Evolutionary conservation across 2,113 vertebrate genomes (phyloP).

Genomic region (Datnioides undecimradiatus): DNA sequence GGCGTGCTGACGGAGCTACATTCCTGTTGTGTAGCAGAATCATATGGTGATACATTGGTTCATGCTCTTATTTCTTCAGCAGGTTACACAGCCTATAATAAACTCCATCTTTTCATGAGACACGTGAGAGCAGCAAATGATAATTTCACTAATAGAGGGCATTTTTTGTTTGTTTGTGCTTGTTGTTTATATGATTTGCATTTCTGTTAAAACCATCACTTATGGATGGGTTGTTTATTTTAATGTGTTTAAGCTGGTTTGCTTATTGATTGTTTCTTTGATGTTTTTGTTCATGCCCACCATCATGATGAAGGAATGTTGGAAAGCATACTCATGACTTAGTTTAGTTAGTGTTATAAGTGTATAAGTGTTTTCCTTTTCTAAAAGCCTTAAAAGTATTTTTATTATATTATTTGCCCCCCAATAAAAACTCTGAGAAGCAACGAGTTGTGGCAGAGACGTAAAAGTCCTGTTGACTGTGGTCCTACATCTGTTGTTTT

Average conservation of each 20-base stretch:
- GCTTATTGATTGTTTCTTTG: too few species aligned
- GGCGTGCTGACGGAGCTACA: background rate
- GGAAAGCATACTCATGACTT: too few species aligned
- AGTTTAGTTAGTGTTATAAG: too few species aligned
- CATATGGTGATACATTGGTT: background rate
- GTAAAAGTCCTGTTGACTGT: constrained; percentile 5
- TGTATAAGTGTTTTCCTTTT: background rate
- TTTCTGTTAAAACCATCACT: too few species aligned
- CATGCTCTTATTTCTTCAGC: constrained; percentile 31
- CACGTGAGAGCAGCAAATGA: background rate
- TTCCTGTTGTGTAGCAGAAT: constrained; percentile 8
- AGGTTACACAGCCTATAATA: constrained; percentile 2
- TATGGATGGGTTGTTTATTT: too few species aligned
- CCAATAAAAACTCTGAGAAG: background rate
- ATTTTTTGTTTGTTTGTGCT: too few species aligned
- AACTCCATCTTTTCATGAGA: constrained; percentile 31
- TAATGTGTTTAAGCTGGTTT: too few species aligned
- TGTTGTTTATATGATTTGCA: too few species aligned
- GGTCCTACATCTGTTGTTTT: constrained; percentile 48
- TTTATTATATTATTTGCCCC: background rate
- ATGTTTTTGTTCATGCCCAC: too few species aligned
- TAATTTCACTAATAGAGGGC: too few species aligned
- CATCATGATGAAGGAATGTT: too few species aligned
- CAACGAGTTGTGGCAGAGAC: constrained; percentile 3
- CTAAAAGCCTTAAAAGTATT: background rate